These are phyloP conservation scores for Pyrrhosoma nymphula DNA, from an alignment of 2,888 invertebrate genomes.

Conservation along the genomic window DNA sequence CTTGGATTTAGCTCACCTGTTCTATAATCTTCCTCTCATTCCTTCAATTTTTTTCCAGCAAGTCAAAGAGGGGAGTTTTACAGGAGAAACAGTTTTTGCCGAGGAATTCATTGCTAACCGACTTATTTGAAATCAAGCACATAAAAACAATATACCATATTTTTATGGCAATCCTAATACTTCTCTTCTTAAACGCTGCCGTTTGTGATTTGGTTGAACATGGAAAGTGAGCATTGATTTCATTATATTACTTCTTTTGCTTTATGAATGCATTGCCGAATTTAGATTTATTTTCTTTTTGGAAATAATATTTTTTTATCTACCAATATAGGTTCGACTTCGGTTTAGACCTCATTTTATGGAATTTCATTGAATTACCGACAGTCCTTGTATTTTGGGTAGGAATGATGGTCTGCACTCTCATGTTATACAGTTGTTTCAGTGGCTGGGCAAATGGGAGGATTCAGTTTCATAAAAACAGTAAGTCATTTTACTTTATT, in stretches of 20 bases:
- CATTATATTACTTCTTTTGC: constrained; percentile 63
- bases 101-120: constrained; percentile 90
- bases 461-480: constrained; percentile 71
- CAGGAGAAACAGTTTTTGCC: constrained; percentile 85
- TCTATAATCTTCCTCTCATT: neutral
- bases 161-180: constrained; percentile 87
- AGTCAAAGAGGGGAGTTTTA: constrained; percentile 74
- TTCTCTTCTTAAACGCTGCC: constrained; percentile 86
- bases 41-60: constrained; percentile 68
- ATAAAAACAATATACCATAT: constrained; percentile 92
- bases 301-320: constrained; percentile 31
- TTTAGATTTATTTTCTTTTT: neutral
- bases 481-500: constrained; percentile 23
- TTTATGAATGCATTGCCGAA: neutral
- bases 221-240: constrained; percentile 84
- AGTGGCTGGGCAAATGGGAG: constrained; percentile 79
- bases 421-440: constrained; percentile 78
- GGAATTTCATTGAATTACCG: constrained; percentile 82
- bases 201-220: constrained; percentile 86
- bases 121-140: constrained; percentile 87
- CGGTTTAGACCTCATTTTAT: constrained; percentile 82
- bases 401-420: constrained; percentile 78
- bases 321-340: constrained; percentile 78
- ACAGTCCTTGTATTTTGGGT: constrained; percentile 81
- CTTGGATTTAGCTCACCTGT: neutral